Conservation (phyloP, 2,113 vertebrate genomes). For the Phasianus colchicus region DNA sequence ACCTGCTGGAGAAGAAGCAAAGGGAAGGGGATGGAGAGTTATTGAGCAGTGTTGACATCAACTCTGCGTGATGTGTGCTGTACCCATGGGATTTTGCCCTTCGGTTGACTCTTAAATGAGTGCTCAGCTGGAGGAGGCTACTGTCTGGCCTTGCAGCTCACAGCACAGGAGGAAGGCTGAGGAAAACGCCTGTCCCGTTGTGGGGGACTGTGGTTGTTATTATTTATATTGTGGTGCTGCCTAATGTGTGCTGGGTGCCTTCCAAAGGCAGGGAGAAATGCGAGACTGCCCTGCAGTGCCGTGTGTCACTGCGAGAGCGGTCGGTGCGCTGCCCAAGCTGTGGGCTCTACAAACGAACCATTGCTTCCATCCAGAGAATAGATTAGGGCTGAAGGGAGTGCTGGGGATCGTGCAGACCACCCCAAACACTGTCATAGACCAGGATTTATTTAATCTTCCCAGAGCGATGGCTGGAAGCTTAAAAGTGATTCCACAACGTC, state of each 20-base stretch:
- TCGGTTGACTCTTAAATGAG: background rate
- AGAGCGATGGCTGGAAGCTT: constrained; percentile 19
- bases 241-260: constrained; percentile 41
- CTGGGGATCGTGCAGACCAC: constrained; percentile 43
- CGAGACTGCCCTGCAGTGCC: constrained; percentile 32
- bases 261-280: constrained; percentile 45
- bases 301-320: constrained; percentile 37
- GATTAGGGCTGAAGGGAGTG: constrained; percentile 42
- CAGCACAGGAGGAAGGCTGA: constrained; percentile 32
- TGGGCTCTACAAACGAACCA: background rate
- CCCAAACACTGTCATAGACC: constrained; percentile 9
- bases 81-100: constrained; percentile 39
- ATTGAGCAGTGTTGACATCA: background rate
- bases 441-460: constrained; percentile 58
- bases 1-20: background rate
- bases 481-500: constrained; percentile 51
- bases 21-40: background rate
- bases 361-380: constrained; percentile 51
- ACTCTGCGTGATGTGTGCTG: background rate
- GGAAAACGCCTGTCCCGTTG: constrained; percentile 26
- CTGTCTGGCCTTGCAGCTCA: constrained; percentile 61
- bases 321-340: constrained; percentile 36
- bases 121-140: constrained; percentile 63
- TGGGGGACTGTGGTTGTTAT: constrained; percentile 63
- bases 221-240: constrained; percentile 63